Conservation (phyloP, 2,888 invertebrate species). For the Aphodius granarius region DNA sequence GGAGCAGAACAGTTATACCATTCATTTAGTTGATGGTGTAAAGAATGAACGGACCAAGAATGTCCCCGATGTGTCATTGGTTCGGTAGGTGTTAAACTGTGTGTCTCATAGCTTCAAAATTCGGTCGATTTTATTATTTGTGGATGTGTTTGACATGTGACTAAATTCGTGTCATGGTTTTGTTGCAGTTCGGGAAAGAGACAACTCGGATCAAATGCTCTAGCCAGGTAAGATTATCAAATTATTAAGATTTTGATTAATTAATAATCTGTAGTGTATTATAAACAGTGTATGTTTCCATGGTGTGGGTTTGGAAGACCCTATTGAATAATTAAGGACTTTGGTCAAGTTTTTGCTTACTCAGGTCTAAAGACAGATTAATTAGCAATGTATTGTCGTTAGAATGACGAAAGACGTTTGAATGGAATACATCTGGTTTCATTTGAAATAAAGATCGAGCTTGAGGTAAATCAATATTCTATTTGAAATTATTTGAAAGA, state of each 20-base stretch:
- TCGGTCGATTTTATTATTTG: neutral
- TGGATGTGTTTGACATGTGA: neutral
- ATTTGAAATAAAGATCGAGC: no score
- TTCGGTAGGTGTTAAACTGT: neutral
- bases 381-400: no score
- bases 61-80: neutral
- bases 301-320: no score
- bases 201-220: constrained; percentile 81
- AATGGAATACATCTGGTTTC: no score
- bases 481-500: no score
- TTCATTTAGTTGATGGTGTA: neutral
- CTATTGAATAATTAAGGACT: no score
- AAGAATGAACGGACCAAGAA: neutral
- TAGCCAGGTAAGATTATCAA: constrained; percentile 72
- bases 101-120: neutral
- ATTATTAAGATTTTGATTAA: constrained; percentile 21
- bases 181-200: constrained; percentile 76
- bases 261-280: no score
- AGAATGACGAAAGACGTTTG: no score
- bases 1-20: neutral
- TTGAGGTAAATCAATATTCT: no score
- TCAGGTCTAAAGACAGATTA: no score
- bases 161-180: constrained; percentile 23
- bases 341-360: no score
- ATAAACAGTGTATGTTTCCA: no score